Base-by-base conservation (phyloP, 2,888 invertebrate species). In the Arge pagana region DNA sequence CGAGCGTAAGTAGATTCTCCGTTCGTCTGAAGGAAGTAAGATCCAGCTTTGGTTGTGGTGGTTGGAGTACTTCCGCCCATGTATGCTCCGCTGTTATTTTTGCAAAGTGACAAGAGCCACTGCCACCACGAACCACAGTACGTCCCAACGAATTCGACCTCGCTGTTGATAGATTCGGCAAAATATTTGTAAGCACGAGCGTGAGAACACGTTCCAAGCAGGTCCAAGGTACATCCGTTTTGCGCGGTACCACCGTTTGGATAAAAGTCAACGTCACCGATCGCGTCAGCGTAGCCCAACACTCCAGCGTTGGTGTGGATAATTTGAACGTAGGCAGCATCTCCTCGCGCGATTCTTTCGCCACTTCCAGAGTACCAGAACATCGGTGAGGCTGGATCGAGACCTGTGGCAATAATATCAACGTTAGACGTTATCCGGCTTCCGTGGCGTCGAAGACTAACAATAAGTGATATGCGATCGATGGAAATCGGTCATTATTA, bases 261-360 rank as follows among this genome's bases (percentile, higher is more conserved):
- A 55, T 69, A 78, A 52, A 75, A 78, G 50, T 78, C 78, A n/a
- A 62, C 65, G 37, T 76, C 63, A 3, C 77, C 77, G n/a, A 77
- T 65, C 0, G 74, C 62, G 0, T 54, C 24, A 0, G 58, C 43
- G 49, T 66, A 72, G 3, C 77, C 76, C 2, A 78, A 61, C 0
- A 67, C 45, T 3, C 74, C 74, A 1, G 65, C 71, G 30, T 71
- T 74, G 3, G 77, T 76, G 57, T 78, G 78, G 30, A 78, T 71
- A 4, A 76, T 70, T 53, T 76, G 70, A 1, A 78, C 77, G 53
- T 71, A 66, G 0, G 56, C 50, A 2, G 75, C 78, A 48, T 78
- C 78, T 0, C 57, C 59, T 2, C 49, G 52, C 5, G 76, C 74
- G 10, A 79, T 67, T 15, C 75, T 59, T 2, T 60, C 50, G 1